Base-by-base conservation (phyloP, 2,888 invertebrate genomes). In the Drosophila basisetae region DNA sequence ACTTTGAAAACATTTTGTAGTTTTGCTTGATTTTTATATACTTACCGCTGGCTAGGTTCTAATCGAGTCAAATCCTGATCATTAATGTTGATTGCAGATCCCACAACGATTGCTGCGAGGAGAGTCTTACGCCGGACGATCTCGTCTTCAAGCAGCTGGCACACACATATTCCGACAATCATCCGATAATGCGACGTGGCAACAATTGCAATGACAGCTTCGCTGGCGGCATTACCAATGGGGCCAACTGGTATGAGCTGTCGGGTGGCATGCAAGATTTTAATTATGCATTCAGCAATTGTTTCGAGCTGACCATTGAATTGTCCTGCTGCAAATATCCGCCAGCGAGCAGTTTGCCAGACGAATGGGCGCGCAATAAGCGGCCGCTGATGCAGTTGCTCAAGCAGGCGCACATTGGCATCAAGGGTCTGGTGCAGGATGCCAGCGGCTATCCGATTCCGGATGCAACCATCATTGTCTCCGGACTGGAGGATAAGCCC, bases 191-290 rank as follows among this genome's bases (percentile, higher is more conserved):
- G 98, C 94, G 94, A 69, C 93, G 93, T 11, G 98, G 98, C 0
- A 94, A 95, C 78, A 95, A 96, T 10, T 97, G 96, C 91, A 95
- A 94, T 33, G 97, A 98, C 79, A 94, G 94, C 80, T 98, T 98
- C 91, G 91, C 94, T 3, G 94, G 95, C 39, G 98, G 98, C 35
- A 95, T 98, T 78, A 98, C 97, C 5, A 99, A 99, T 91, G 99
- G 99, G 13, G 98, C 98, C 6, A 94, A 95, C 82, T 99, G 99
- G 99, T 99, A 98, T 93, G 96, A 96, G 91, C 95, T 98, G 0
- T 94, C 95, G 94, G 98, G 98, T 91, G 99, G 99, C 52, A 99
- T 99, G 99, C 97, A 97, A 94, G 99, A 99, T 94, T 99, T 97
- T 94, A 99, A 99, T 94, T 99, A 99, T 93, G 95, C 97, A 5